These are phyloP conservation scores for Doryteuthis pealeii DNA, from an alignment of 1,140 invertebrate genomes.

Conservation along the genomic window DNA sequence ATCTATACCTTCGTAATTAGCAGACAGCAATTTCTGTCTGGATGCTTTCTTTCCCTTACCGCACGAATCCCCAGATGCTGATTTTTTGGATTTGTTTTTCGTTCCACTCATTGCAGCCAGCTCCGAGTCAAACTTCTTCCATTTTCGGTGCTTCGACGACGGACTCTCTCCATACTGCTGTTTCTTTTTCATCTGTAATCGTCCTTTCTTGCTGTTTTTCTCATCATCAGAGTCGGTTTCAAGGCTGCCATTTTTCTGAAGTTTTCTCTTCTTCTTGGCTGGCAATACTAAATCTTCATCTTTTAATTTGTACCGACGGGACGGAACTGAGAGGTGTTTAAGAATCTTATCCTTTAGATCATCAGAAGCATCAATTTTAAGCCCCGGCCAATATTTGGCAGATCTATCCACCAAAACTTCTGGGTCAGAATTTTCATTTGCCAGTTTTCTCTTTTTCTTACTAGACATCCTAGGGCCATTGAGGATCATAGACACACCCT, in stretches of 20 bases:
- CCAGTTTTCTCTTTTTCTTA: not conserved
- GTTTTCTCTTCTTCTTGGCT: not conserved
- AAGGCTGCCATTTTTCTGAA: not conserved
- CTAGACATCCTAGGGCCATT: not conserved
- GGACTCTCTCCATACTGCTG: not conserved
- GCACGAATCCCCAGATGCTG: not conserved
- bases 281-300: not conserved
- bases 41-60: not conserved
- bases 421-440: not conserved
- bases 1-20: not conserved
- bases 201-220: not conserved
- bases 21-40: not conserved
- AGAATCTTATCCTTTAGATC: conserved; percentile 1
- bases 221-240: not conserved
- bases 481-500: not conserved
- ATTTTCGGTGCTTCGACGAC: not conserved
- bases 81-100: too few species aligned
- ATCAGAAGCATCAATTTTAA: not conserved
- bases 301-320: not conserved
- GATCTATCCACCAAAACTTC: not conserved
- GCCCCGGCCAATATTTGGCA: not conserved
- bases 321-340: not conserved
- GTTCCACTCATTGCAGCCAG: not conserved
- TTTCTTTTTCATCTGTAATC: not conserved
- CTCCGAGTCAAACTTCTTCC: not conserved